phyloP scores from a whole-genome alignment of 2,113 vertebrate species.

The Alexandromys fortis region DNA sequence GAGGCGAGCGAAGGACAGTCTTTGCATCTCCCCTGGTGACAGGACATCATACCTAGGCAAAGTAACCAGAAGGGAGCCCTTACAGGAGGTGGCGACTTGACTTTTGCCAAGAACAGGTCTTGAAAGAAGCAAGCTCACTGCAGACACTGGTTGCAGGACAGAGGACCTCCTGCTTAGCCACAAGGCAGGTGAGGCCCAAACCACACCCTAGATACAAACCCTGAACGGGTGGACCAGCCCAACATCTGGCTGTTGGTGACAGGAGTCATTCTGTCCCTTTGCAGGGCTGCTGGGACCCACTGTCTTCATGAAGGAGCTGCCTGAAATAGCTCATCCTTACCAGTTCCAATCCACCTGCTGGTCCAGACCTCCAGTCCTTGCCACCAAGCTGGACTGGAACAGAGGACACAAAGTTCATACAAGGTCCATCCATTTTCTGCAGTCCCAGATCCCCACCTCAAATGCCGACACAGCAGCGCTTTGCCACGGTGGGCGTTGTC shows the following conservation, averaged over 20 bases:
- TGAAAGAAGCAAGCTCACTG: background rate
- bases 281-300: background rate
- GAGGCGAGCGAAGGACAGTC: constrained; percentile 94
- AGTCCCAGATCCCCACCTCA: background rate
- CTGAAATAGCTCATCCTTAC: constrained; percentile 83
- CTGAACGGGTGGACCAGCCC: background rate
- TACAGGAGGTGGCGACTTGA: background rate
- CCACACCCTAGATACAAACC: background rate
- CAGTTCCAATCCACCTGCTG: constrained; percentile 96
- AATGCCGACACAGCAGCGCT: rapidly evolving
- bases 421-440: background rate
- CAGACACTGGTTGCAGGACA: background rate
- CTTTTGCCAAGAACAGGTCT: background rate
- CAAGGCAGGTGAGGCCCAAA: background rate
- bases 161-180: background rate
- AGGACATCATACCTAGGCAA: constrained; percentile 94
- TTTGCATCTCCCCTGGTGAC: constrained; percentile 98
- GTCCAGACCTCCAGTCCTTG: constrained; percentile 93
- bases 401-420: background rate
- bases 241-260: background rate
- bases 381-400: constrained; percentile 91
- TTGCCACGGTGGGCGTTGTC: rapidly evolving
- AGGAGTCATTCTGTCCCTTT: background rate
- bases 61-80: rapidly evolving
- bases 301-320: background rate